Evolutionary conservation across 37 sponge, comb jelly and placozoan species (phyloP), one percentile per base, ranked within the genome.

Genomic region (Theonella swinhoei): DNA sequence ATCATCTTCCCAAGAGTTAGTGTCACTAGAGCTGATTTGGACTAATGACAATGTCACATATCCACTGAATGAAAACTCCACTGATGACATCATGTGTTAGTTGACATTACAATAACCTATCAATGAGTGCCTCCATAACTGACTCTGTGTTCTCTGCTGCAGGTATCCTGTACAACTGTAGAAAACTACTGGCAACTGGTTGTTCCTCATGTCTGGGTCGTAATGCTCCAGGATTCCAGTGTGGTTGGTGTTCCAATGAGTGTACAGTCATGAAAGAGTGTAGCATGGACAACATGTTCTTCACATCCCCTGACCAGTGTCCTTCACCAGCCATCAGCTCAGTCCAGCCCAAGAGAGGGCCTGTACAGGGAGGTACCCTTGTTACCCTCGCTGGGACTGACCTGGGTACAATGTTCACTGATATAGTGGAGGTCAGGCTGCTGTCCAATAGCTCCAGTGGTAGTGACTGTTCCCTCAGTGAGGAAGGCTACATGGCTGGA

Each of bases 381-480:
- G 43, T 96, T 30, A 87, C 62, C 43, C 80, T 96, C 61, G 82
- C 31, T 39, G 96, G 96, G 22, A 83, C 80, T 37, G 76, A 96
- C 40, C 82, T 96, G 24, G 91, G 91, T 69, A 78, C 80, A 66
- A 25, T 28, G 25, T 76, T 78, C 62, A 34, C 37, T 63, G 89
- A 88, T 40, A 39, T 64, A 37, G n/a, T 39, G 65, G 28, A 30
- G 11, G 54, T 7, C 7, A 47, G 11, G 54, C 14, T 47, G 14
- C 54, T 17, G 40, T 92, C 25, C 62, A 58, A 4, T 59, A 84
- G 4, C n/a, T n/a, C n/a, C n/a, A 80, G 80, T 25, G 68, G 62
- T 43, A 39, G 22, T 23, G 8, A 29, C 11, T 92, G 92, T 79
- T 54, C 54, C 23, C 72, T 77, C 9, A 32, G 62, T 39, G 42